phyloP scores from a whole-genome alignment of 1,140 invertebrate species.

The Apocrypta bakeri region DNA sequence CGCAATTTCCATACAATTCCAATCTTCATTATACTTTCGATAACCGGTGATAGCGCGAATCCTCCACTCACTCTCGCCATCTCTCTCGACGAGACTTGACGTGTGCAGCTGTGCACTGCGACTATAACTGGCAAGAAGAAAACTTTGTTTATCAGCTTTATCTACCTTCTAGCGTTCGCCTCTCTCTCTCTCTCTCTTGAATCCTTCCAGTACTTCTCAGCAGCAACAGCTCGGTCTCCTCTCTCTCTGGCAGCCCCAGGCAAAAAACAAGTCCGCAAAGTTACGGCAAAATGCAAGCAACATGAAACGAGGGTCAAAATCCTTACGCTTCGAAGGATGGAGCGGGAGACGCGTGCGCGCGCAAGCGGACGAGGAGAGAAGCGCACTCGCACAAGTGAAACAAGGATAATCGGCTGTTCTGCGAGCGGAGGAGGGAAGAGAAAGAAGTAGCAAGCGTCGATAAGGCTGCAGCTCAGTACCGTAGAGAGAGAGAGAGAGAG shows the following conservation, averaged over 20 bases:
- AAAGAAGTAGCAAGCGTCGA: slow-evolving; percentile 4
- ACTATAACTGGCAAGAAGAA: slow-evolving; percentile 50
- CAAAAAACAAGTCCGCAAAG: slow-evolving; percentile 73
- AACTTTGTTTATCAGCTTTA: slow-evolving; percentile 61
- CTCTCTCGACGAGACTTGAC: slow-evolving; percentile 21
- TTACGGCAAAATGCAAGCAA: slow-evolving; percentile 73
- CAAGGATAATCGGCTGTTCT: slow-evolving; percentile 18
- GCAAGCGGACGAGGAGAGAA: slow-evolving; percentile 32
- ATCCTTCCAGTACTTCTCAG: neutral
- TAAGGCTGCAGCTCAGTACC: neutral
- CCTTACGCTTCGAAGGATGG: slow-evolving; percentile 70
- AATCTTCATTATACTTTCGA: slow-evolving; percentile 50
- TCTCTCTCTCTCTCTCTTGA: slow-evolving; percentile 36
- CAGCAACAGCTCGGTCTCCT: slow-evolving; percentile 13
- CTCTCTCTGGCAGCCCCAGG: slow-evolving; percentile 57
- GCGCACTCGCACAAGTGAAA: slow-evolving; percentile 45
- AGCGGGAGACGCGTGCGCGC: slow-evolving; percentile 52
- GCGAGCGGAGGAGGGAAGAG: slow-evolving; percentile 11
- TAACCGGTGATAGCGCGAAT: slow-evolving; percentile 18
- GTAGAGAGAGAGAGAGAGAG: slow-evolving; percentile 10
- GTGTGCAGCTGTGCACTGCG: slow-evolving; percentile 27
- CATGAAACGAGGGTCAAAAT: slow-evolving; percentile 75
- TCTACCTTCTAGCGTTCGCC: slow-evolving; percentile 53
- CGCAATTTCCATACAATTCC: slow-evolving; percentile 43
- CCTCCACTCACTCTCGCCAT: neutral